Base-by-base conservation (phyloP, 2,888 invertebrate genomes). In the Deilephila elpenor region DNA sequence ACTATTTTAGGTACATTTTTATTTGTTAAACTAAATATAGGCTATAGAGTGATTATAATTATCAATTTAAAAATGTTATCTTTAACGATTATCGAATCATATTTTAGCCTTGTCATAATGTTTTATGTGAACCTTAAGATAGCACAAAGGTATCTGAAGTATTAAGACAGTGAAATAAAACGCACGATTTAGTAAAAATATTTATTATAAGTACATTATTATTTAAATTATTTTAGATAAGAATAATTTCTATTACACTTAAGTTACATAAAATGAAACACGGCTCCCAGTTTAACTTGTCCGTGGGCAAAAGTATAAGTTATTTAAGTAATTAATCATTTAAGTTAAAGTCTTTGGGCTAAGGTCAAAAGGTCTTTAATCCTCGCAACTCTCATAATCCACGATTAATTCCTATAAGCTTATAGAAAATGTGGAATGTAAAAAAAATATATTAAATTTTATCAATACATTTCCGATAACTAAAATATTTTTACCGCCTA, bases 151-250 rank as follows among this genome's bases (percentile, higher is more conserved):
- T n/a, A n/a, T 6, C 53, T n/a, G 1, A 19, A 53, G 53, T 17
- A 19, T 6, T 17, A 19, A 17, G 7, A 37, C 6, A 44, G 44
- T 14, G 17, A 51, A 67, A 67, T 67, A 73, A 81, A 80, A 80
- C 73, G 70, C 75, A n/a, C 67, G 78, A 75, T 75, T 80, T 80
- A 83, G 77, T 84, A 83, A 82, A 83, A 83, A 81, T 82, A 78
- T 76, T 77, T 75, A 78, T 78, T 80, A 77, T 80, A 83, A 79
- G 80, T 81, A 59, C 71, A 60, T 25, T 19, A 60, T 59, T 44
- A 25, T 44, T 67, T 51, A 67, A 44, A 51, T 67, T 44, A 51
- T 44, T 61, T 44, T 44, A 11, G 17, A 71, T 32, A 61, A 51
- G 60, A 60, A 61, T 71, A 51, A 71, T 61, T 61, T 29, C n/a